Conservation (phyloP, 2,888 invertebrate genomes). For the Limnephilus auricula region DNA sequence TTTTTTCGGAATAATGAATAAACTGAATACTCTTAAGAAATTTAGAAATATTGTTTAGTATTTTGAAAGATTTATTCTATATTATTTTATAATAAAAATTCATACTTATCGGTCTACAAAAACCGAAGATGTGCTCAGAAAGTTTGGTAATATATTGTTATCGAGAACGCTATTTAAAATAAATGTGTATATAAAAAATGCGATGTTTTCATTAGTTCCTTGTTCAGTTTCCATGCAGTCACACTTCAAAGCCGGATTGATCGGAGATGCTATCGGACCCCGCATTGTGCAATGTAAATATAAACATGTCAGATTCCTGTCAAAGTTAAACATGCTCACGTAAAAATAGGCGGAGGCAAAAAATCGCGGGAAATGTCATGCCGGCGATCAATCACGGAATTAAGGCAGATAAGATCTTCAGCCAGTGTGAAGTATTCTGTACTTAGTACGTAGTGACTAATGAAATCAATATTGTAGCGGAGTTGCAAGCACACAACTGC, state of each 20-base stretch:
- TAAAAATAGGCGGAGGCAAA: slow-evolving; percentile 45
- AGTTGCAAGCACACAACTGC: not conserved
- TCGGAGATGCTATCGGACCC: slow-evolving; percentile 26
- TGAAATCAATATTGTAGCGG: slow-evolving; percentile 59
- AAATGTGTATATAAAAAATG: not conserved
- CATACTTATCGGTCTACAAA: no score
- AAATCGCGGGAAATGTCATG: slow-evolving; percentile 56
- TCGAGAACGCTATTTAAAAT: not conserved
- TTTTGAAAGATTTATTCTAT: no score
- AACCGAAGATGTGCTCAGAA: no score
- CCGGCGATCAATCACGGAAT: slow-evolving; percentile 59
- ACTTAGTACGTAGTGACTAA: slow-evolving; percentile 55
- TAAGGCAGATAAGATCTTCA: slow-evolving; percentile 56
- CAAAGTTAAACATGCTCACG: slow-evolving; percentile 47
- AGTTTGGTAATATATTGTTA: not conserved
- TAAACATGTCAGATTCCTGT: slow-evolving; percentile 47
- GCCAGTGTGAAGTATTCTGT: slow-evolving; percentile 12
- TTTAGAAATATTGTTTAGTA: no score
- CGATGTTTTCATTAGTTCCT: not conserved
- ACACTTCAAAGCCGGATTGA: slow-evolving; percentile 29
- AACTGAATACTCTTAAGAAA: no score
- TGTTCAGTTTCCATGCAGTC: slow-evolving; percentile 21
- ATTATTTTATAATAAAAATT: no score
- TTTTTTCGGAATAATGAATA: no score
- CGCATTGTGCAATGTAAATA: slow-evolving; percentile 40